Percentiles rank a stretch among this genome's conserved stretches.
Conservation (phyloP, 2,113 vertebrate genomes). For the Nibea coibor region DNA sequence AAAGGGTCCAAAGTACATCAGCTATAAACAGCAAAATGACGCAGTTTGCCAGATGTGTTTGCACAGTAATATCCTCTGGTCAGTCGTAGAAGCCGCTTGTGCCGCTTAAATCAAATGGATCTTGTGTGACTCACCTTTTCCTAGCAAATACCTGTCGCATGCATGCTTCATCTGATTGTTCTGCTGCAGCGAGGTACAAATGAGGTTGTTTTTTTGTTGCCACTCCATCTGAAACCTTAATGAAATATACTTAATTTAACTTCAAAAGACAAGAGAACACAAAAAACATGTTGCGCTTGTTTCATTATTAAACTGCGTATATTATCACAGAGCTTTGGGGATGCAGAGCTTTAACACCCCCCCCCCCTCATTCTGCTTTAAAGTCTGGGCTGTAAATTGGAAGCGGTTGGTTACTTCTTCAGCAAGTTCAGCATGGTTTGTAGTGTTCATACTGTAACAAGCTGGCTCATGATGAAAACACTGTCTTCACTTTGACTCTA, state of each 20-base stretch:
- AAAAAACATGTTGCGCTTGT: background rate
- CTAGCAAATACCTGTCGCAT: conserved; percentile 3
- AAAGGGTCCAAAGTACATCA: conserved; percentile 76
- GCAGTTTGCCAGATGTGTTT: conserved; percentile 71
- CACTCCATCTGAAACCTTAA: background rate
- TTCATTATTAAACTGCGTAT: background rate
- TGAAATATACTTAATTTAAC: background rate
- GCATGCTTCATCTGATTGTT: conserved; percentile 8
- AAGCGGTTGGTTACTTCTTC: background rate
- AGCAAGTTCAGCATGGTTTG: background rate
- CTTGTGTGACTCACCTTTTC: conserved; percentile 60
- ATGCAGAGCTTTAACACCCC: background rate
- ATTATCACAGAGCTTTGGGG: background rate
- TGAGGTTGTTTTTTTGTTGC: background rate
- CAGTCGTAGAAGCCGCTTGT: conserved; percentile 38
- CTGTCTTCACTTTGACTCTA: conserved; percentile 5
- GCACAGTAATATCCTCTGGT: conserved; percentile 63
- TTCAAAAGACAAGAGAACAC: background rate
- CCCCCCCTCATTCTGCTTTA: background rate
- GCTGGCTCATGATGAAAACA: conserved; percentile 26
- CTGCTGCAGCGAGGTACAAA: background rate
- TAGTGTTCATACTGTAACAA: conserved; percentile 9
- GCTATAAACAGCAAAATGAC: conserved; percentile 62
- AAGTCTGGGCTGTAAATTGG: background rate
- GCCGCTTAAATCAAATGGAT: conserved; percentile 42